These are phyloP conservation scores for Drosophila sturtevanti DNA, from an alignment of 1,140 invertebrate genomes.

Conservation along the genomic window DNA sequence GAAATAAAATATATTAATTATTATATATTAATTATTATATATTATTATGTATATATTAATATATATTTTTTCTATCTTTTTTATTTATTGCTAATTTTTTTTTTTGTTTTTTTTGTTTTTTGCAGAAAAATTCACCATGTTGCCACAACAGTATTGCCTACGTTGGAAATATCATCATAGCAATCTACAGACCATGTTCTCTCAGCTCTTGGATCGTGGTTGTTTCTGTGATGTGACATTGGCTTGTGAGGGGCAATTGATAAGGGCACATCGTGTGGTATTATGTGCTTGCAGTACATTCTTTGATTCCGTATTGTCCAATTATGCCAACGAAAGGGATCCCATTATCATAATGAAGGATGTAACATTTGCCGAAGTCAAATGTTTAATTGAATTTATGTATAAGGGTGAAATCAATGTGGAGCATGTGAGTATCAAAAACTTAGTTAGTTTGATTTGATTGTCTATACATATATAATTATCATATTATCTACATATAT, in stretches of 20 bases:
- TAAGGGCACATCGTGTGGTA: conserved; percentile 94
- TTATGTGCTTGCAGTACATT: conserved; percentile 92
- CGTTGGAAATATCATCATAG: conserved; percentile 96
- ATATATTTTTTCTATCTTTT: no score
- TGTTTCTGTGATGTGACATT: conserved; percentile 95
- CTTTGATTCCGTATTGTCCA: conserved; percentile 93
- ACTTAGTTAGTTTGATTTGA: conserved; percentile 67
- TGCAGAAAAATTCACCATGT: conserved; percentile 82
- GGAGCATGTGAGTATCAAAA: conserved; percentile 85
- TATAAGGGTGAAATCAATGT: conserved; percentile 98
- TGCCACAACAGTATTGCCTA: conserved; percentile 94
- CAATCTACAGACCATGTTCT: conserved; percentile 95
- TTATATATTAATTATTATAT: no score
- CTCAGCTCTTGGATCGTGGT: conserved; percentile 92
- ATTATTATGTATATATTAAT: no score
- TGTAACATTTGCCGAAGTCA: conserved; percentile 92
- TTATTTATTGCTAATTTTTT: background rate
- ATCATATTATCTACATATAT: no score
- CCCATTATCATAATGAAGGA: conserved; percentile 93
- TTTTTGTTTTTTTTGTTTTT: background rate
- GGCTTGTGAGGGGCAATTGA: conserved; percentile 93
- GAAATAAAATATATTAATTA: no score
- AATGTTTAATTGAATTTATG: conserved; percentile 96
- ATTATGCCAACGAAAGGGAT: conserved; percentile 92
- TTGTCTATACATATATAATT: no score